Percentiles rank a stretch among this genome's conserved stretches.
phyloP scores from a whole-genome alignment of 1,140 invertebrate species.

The Agraylea sexmaculata region DNA sequence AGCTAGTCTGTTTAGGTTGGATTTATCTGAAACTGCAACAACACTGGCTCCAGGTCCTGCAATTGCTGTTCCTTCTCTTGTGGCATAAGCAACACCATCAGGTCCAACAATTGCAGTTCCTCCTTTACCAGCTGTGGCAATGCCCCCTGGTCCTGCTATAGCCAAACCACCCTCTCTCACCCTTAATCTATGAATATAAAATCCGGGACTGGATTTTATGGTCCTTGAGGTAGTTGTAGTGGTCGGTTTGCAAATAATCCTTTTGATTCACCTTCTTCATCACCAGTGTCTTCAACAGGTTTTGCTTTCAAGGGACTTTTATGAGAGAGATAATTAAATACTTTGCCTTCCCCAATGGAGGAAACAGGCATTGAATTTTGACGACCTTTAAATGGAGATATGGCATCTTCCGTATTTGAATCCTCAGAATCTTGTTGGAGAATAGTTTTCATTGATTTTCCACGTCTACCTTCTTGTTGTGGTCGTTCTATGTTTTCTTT shows the following conservation, averaged over 20 bases:
- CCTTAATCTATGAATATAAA: slow-evolving; percentile 52
- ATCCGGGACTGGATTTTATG: slow-evolving; percentile 45
- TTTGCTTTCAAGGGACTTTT: too few relatives aligned
- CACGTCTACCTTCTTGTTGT: too few relatives aligned
- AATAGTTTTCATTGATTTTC: too few relatives aligned
- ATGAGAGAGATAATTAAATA: too few relatives aligned
- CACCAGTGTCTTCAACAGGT: not conserved
- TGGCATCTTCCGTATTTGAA: too few relatives aligned
- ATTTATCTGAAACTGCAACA: slow-evolving; percentile 44
- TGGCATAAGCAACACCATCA: slow-evolving; percentile 55
- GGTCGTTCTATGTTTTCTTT: too few relatives aligned
- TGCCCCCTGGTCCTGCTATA: slow-evolving; percentile 60
- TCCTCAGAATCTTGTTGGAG: too few relatives aligned
- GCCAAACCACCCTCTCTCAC: slow-evolving; percentile 58
- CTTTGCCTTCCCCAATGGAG: too few relatives aligned
- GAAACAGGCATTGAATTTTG: too few relatives aligned
- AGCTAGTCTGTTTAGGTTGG: slow-evolving; percentile 37
- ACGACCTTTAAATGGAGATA: too few relatives aligned
- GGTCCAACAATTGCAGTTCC: slow-evolving; percentile 63
- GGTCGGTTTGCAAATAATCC: slow-evolving; percentile 27
- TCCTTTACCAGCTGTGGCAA: slow-evolving; percentile 57
- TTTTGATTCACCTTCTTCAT: slow-evolving; percentile 19
- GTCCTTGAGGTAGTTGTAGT: too few relatives aligned
- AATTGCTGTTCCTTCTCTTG: slow-evolving; percentile 53
- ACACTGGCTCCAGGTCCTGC: slow-evolving; percentile 55